Base-by-base conservation (phyloP, 1,140 invertebrate species). In the Euwallacea similis region DNA sequence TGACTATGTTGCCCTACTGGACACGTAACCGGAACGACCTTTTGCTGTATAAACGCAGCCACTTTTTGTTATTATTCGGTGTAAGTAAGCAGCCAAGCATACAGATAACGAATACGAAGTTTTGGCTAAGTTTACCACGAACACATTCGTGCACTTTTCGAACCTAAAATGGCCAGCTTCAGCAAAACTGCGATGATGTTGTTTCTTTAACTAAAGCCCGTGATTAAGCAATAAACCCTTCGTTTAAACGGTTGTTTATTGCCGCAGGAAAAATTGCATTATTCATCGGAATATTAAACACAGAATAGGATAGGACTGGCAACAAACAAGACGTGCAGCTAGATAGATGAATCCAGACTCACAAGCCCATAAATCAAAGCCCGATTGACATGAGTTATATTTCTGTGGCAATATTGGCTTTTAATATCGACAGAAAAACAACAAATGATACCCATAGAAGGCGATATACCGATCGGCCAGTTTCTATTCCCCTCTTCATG, bases 391-490 rank as follows among this genome's bases (percentile, higher is more conserved):
- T 47, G 61, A 63, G 61, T 41, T 61, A 50, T 63, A 63, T 50
- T 63, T 63, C 61, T 63, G 61, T 47, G 61, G 61, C 61, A 63
- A 63, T 63, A 63, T 63, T 63, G 61, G 44, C 61, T 63, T 63
- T 63, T 63, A 63, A 63, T 47, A 63, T 63, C 11, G 13, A 63
- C 61, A 63, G 44, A 50, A 50, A 63, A 61, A 61, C 59, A 61
- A 61, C 59, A 42, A 61, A 21, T 56, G 54, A 56, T n/a, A 56
- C 16, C 54, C 16, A 13, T n/a, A 8, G 16, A 56, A 16, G 54
- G 54, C 54, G 54, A 56, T 15, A 56, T 56, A 15, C 54, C 16
- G 9, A 50, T 50, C 13, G 46, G 46, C 6, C 46, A 6, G n/a
- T 56, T 56, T 56, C 9, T 56, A 56, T 56, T 33, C 21, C 21